phyloP scores from a whole-genome alignment of 2,888 invertebrate genomes.

The Alsophila aescularia region DNA sequence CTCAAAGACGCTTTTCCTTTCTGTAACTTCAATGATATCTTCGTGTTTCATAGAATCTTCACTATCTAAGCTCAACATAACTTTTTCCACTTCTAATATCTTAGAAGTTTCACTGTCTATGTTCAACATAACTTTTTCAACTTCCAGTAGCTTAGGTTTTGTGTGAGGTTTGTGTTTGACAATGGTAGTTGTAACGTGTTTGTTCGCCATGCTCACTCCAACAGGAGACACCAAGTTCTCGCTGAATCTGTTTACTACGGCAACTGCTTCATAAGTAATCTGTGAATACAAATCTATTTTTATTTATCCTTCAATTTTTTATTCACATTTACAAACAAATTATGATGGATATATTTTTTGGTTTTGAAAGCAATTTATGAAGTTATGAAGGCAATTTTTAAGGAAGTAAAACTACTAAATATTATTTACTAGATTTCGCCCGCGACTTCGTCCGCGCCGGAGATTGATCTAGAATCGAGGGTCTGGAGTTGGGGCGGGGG shows the following conservation, averaged over 20 bases:
- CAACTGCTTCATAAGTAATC: constrained; percentile 54
- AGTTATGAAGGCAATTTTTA: too few relatives aligned
- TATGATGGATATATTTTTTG: neutral
- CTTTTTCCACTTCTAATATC: constrained; percentile 19
- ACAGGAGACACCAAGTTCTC: constrained; percentile 22
- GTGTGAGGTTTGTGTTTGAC: constrained; percentile 10
- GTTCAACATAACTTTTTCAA: constrained; percentile 17
- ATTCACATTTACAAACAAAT: neutral
- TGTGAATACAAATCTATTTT: constrained; percentile 31
- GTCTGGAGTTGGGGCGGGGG: too few relatives aligned
- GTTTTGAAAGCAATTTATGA: too few relatives aligned
- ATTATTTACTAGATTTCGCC: too few relatives aligned
- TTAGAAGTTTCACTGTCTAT: constrained; percentile 15
- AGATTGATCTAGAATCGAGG: too few relatives aligned
- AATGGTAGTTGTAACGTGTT: constrained; percentile 18
- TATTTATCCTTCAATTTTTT: neutral
- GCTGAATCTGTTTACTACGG: constrained; percentile 17
- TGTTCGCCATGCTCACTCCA: constrained; percentile 3
- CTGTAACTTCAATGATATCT: neutral
- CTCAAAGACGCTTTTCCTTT: neutral
- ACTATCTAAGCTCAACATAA: constrained; percentile 13
- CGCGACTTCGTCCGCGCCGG: too few relatives aligned
- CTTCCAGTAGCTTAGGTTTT: constrained; percentile 4
- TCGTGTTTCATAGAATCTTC: constrained; percentile 22
- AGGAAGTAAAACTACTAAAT: too few relatives aligned